Evolutionary conservation across 2,797 vertebrate species (phyloP).

Genomic region (Sebastiscus tertius): DNA sequence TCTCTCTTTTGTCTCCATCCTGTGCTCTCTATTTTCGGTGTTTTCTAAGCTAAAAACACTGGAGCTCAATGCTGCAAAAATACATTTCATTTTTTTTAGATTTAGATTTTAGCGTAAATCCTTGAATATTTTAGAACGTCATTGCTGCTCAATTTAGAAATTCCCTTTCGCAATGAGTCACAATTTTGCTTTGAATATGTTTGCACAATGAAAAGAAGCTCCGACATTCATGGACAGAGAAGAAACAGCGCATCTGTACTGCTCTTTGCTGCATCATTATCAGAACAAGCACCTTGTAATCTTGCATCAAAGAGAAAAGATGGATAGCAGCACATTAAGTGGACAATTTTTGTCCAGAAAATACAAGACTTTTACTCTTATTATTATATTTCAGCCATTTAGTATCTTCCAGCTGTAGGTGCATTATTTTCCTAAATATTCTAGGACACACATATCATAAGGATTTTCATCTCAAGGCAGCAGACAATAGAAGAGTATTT

Average conservation of each 20-base stretch:
- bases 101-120: not conserved
- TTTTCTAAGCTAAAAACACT: not conserved
- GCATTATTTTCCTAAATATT: not conserved
- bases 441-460: not conserved
- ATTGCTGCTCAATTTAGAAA: not conserved
- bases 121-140: not conserved
- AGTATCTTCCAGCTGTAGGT: not conserved
- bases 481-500: constrained; percentile 3
- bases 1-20: constrained; percentile 31
- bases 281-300: not conserved
- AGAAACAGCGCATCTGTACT: not conserved
- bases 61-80: not conserved
- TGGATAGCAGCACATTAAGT: not conserved
- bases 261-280: not conserved
- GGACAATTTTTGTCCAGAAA: not conserved
- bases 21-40: constrained; percentile 1
- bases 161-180: not conserved
- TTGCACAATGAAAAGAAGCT: not conserved
- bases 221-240: not conserved
- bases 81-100: not conserved
- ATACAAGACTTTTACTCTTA: not conserved
- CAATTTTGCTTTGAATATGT: not conserved
- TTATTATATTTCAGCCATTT: not conserved
- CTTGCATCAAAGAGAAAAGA: not conserved
- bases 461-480: constrained; percentile 22